Evolutionary conservation across 2,888 invertebrate genomes (phyloP), one percentile per base, ranked within the genome.

Genomic region (Parelbella ahira): DNA sequence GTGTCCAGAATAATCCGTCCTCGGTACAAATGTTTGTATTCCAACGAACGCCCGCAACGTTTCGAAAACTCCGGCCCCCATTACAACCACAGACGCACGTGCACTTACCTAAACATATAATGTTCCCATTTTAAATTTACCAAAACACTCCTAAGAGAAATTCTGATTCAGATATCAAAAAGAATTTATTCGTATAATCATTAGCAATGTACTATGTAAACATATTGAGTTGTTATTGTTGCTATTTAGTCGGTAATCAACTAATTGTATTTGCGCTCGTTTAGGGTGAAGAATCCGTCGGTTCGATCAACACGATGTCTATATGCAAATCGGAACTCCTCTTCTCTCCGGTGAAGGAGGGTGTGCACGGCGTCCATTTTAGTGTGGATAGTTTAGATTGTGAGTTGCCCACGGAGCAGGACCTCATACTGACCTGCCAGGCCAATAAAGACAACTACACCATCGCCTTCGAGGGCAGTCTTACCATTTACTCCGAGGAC

Each of bases 391-490:
- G 96, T 52, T 89, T 97, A 58, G 97, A 97, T 78, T 94, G 95
- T 81, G 95, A 95, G 71, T 89, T 92, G 57, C 91, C 92, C 51
- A 91, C 92, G 48, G 93, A 93, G 70, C 93, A 93, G 63, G 95
- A 96, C 65, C 93, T 96, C 68, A 93, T 97, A 76, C 90, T 96
- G 53, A 97, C 96, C 49, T 97, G 97, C 77, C 94, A 94, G 81
- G 94, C 95, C 49, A 96, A 96, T 77, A 96, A 97, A 88, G 94
- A 96, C 80, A 97, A 97, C 87, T 97, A 97, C 74, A 97, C 97
- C 51, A 96, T 97, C 65, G 97, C 97, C 54, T 97, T 97, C 64
- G 96, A 97, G 87, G 97, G 96, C 65, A 94, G 94, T 62, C 89
- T 93, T 58, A 93, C 93, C 53, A 92, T 93, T 88, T 94, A 93